Conservation (phyloP, 2,113 vertebrate species). For the Sterrhoptilus dennistouni region DNA sequence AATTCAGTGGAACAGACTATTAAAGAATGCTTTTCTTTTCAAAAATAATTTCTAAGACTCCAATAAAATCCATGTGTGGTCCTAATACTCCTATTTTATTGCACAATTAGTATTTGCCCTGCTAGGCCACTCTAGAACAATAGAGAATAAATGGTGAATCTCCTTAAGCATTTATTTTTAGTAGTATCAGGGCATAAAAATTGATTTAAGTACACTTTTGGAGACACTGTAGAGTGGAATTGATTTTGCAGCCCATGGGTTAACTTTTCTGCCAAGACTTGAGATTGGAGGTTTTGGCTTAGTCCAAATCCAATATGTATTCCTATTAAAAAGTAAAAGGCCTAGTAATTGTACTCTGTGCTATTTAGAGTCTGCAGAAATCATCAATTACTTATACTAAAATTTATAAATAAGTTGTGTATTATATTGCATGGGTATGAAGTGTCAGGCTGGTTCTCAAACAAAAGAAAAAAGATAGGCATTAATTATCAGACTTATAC, state of each 20-base stretch:
- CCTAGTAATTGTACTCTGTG: background rate
- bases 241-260: conserved; percentile 57
- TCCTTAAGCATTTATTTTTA: conserved; percentile 59
- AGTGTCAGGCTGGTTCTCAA: background rate
- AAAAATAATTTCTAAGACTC: background rate
- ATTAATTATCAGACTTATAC: background rate
- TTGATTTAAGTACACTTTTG: conserved; percentile 77
- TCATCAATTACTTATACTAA: background rate
- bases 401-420: background rate
- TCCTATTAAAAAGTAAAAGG: conserved; percentile 17
- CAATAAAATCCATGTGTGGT: background rate
- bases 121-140: background rate
- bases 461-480: background rate
- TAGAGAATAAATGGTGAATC: background rate
- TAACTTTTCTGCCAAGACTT: conserved; percentile 64
- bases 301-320: conserved; percentile 42
- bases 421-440: background rate
- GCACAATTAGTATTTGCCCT: conserved; percentile 13
- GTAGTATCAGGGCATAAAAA: conserved; percentile 54
- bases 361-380: background rate
- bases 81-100: conserved; percentile 47
- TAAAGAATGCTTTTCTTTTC: background rate
- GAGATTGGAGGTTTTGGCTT: conserved; percentile 20
- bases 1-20: background rate
- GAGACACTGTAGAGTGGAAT: conserved; percentile 58